Conservation (phyloP, 1,140 invertebrate genomes). For the Colletes latitarsis region DNA sequence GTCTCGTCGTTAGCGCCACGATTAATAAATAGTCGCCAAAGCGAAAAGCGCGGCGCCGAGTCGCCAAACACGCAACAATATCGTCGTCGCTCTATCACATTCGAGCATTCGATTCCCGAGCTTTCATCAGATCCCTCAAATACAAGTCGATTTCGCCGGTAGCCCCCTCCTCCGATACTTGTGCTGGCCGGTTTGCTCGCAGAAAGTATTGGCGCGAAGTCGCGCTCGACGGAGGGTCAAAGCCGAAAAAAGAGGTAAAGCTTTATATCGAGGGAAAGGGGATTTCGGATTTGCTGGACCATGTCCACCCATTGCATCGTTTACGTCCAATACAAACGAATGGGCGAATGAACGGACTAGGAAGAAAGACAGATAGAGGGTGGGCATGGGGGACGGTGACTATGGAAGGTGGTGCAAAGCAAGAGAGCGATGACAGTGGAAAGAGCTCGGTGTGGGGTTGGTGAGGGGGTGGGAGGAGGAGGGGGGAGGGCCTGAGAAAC, state of each 20-base stretch:
- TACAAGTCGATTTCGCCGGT: constrained; percentile 50
- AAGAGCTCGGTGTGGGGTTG: not conserved
- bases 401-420: constrained; percentile 40
- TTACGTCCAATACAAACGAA: constrained; percentile 69
- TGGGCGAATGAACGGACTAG: constrained; percentile 49
- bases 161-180: constrained; percentile 38
- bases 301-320: constrained; percentile 70
- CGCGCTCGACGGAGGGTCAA: constrained; percentile 52
- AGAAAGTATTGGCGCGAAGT: constrained; percentile 63
- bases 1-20: no score
- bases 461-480: constrained; percentile 10
- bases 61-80: not conserved
- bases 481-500: constrained; percentile 64
- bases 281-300: constrained; percentile 70
- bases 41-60: not conserved
- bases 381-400: constrained; percentile 8
- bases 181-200: constrained; percentile 37
- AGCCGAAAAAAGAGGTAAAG: constrained; percentile 60
- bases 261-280: constrained; percentile 68
- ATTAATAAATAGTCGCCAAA: not conserved
- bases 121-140: constrained; percentile 50
- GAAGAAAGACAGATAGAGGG: constrained; percentile 52
- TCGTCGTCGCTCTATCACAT: not conserved
- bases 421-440: constrained; percentile 55
- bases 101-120: constrained; percentile 35